Conservation (phyloP, 2,113 vertebrate genomes). For the Eleginops maclovinus region DNA sequence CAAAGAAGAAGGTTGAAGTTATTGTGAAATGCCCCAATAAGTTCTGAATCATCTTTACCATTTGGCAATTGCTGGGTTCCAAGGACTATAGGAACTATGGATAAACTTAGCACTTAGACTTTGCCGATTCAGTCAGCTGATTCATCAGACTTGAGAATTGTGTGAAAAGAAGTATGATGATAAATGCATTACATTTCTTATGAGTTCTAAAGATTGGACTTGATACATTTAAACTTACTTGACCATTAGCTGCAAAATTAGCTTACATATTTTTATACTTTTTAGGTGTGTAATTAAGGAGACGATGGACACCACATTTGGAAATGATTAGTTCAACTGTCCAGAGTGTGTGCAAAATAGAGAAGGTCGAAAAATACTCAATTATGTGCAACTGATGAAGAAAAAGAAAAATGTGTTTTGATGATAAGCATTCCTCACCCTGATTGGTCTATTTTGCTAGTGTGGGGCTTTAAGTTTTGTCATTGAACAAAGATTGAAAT, state of each 20-base stretch:
- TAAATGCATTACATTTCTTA: neutral
- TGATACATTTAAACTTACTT: conserved; percentile 10
- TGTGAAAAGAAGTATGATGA: conserved; percentile 7
- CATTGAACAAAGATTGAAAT: no score
- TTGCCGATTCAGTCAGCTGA: conserved; percentile 1
- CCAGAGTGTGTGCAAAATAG: conserved; percentile 40
- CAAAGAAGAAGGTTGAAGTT: conserved; percentile 43
- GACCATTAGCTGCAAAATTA: conserved; percentile 28
- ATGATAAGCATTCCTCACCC: neutral
- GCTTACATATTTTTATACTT: conserved; percentile 45
- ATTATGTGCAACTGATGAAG: neutral
- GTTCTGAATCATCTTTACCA: conserved; percentile 11
- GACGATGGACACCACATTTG: conserved; percentile 54
- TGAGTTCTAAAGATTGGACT: conserved; percentile 25
- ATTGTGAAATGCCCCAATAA: conserved; percentile 26
- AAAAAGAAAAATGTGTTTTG: neutral
- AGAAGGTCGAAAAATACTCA: neutral
- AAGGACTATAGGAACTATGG: neutral
- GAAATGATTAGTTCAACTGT: conserved; percentile 45
- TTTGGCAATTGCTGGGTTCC: neutral
- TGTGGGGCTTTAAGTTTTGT: no score
- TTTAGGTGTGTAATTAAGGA: conserved; percentile 25
- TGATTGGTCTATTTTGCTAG: neutral
- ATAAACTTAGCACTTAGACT: conserved; percentile 10
- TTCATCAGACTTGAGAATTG: conserved; percentile 1